Evolutionary conservation across 2,888 invertebrate genomes (phyloP), one percentile per base, ranked within the genome.

Genomic region (Drosophila flavopinicola): DNA sequence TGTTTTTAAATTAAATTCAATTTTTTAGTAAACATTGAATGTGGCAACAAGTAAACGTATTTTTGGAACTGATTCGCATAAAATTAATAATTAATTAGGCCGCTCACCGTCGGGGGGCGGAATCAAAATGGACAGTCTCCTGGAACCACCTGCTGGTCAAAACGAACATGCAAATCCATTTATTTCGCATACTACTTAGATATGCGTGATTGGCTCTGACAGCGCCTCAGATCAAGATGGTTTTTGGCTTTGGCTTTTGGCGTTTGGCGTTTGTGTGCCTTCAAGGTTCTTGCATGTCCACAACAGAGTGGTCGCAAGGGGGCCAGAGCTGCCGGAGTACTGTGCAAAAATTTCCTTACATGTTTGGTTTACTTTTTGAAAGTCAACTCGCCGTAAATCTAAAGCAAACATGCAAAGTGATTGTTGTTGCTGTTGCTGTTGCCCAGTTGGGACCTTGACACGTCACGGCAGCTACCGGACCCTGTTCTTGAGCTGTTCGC

Each of bases 261-360:
- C 10, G 24, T 29, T 37, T 11, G 9, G 20, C 20, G 4, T 20
- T 30, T 32, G 33, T 15, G 33, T 15, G 51, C 56, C 64, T 64
- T 60, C 60, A 33, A 37, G 30, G 35, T 20, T 42, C 47, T 79
- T 39, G 84, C 78, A 73, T 79, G 80, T 67, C 66, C 54, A 32
- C 17, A 2, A 10, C 30, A 24, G 23, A 10, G 17, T 33, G 20
- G 13, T 5, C 13, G n/a, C n/a, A n/a, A 9, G 42, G 2, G 23
- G 9, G n/a, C n/a, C n/a, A n/a, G n/a, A 17, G 13, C 10, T 23
- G 2, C 13, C 1, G 15, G 15, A n/a, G 33, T 20, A 20, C 4
- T 32, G 24, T 30, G 24, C 24, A 37, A 39, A 49, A 27, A 9
- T 30, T 49, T 24, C 24, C 39, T 17, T 27, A 32, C 60, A 35